phyloP scores from a whole-genome alignment of 2,113 vertebrate genomes.

The Struthidea cinerea region DNA sequence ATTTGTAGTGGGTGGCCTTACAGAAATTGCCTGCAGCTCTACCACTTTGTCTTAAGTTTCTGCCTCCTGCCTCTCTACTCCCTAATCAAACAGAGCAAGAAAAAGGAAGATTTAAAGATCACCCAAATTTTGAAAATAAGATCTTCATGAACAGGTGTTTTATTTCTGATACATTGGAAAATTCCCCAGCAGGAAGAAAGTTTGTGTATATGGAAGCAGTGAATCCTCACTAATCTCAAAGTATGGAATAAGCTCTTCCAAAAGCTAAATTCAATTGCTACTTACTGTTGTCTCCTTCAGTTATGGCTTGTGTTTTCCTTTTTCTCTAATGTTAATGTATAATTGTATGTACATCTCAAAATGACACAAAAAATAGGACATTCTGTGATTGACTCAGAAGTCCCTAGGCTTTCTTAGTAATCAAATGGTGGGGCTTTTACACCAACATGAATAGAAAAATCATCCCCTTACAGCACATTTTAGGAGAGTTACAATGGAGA shows the following conservation, averaged over 20 bases:
- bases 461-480: not conserved
- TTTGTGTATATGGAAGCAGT: not conserved
- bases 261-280: not conserved
- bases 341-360: not conserved
- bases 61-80: not conserved
- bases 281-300: not conserved
- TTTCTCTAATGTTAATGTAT: not conserved
- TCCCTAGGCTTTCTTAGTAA: not conserved
- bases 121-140: not conserved
- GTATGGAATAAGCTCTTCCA: not conserved
- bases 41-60: not conserved
- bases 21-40: not conserved
- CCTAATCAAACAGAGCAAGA: not conserved
- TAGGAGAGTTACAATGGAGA: not conserved
- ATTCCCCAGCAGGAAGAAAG: not conserved
- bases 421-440: not conserved
- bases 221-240: not conserved
- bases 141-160: not conserved
- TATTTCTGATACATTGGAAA: not conserved
- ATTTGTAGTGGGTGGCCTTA: not conserved
- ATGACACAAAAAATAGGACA: not conserved
- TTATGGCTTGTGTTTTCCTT: not conserved
- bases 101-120: not conserved
- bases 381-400: not conserved
- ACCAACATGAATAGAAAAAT: not conserved